A percentile compares a stretch with the other conserved stretches of the same genome.
Evolutionary conservation across 2,888 invertebrate genomes (phyloP).

Genomic region (Mythimna lalbum): DNA sequence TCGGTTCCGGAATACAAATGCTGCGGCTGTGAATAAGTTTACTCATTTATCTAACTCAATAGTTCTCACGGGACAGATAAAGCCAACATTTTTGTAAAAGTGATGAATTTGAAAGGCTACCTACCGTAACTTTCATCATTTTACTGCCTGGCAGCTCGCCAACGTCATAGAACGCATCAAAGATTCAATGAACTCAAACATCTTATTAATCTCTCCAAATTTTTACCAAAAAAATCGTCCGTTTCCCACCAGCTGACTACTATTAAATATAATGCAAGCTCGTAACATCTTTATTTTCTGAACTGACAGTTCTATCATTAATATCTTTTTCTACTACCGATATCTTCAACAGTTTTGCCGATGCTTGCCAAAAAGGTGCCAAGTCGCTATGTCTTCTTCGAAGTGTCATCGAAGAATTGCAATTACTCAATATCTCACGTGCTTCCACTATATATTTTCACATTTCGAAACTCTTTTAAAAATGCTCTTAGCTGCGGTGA

Average conservation of each 20-base stretch:
- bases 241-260: slow-evolving; percentile 11
- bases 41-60: slow-evolving; percentile 14
- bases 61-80: neutral
- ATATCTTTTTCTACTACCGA: slow-evolving; percentile 23
- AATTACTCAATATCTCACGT: slow-evolving; percentile 27
- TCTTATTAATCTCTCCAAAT: slow-evolving; percentile 1
- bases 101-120: slow-evolving; percentile 23
- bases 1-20: slow-evolving; percentile 36
- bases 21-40: slow-evolving; percentile 10
- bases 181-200: slow-evolving; percentile 36
- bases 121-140: slow-evolving; percentile 5
- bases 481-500: slow-evolving; percentile 31
- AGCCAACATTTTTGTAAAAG: slow-evolving; percentile 18
- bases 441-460: slow-evolving; percentile 3
- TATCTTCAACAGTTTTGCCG: slow-evolving; percentile 22
- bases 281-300: slow-evolving; percentile 17
- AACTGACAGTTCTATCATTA: slow-evolving; percentile 28
- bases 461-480: slow-evolving; percentile 30
- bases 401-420: slow-evolving; percentile 16
- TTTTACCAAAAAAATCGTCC: neutral
- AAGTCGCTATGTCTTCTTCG: slow-evolving; percentile 10
- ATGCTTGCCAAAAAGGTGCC: slow-evolving; percentile 28
- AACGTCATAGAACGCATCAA: slow-evolving; percentile 14
- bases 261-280: slow-evolving; percentile 14
- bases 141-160: slow-evolving; percentile 13